Base-by-base conservation (phyloP, 2,888 invertebrate species). In the Drosophila cognata region DNA sequence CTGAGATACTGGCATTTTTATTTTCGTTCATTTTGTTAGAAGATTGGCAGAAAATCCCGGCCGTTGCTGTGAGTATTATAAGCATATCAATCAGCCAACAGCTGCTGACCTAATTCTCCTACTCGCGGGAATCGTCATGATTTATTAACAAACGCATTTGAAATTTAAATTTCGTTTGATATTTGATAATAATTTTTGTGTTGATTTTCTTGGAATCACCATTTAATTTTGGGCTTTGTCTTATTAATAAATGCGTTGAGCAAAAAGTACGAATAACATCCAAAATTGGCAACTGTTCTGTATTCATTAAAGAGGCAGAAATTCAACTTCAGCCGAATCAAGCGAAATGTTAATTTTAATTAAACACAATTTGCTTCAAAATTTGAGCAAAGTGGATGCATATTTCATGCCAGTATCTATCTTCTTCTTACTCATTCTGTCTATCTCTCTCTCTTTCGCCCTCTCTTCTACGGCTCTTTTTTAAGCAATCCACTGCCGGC, bases 11-110 rank as follows among this genome's bases (percentile, higher is more conserved):
- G 21, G 52, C 59, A 43, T 50, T 29, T 57, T 64, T 58, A 63
- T 64, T 41, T 58, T 43, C 41, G 18, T 50, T 72, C 35, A 29
- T 50, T 63, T 64, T 33, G 38, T 43, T 41, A 70, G 60, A 81
- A 48, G 56, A 67, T 73, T 63, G 64, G 55, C 50, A 55, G 52
- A 62, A 67, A 82, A 75, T 75, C 71, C 58, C 25, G 31, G 36
- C 51, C 21, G 35, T 46, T 35, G 62, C 67, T 57, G 69, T 78
- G 68, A 73, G 71, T 74, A 89, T 85, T 85, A 77, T 73, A 81
- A 81, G 86, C 87, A 78, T 80, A 89, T 85, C 85, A 85, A 89
- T 85, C 85, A 85, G 84, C 52, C 68, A 69, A 77, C 70, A 84
- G 82, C 83, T 84, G 89, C 73, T 51, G 36, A 60, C 56, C 52